Percentiles rank a stretch among this genome's conserved stretches.
Evolutionary conservation across 2,113 vertebrate species (phyloP).

Genomic region (Tachysurus vachellii): DNA sequence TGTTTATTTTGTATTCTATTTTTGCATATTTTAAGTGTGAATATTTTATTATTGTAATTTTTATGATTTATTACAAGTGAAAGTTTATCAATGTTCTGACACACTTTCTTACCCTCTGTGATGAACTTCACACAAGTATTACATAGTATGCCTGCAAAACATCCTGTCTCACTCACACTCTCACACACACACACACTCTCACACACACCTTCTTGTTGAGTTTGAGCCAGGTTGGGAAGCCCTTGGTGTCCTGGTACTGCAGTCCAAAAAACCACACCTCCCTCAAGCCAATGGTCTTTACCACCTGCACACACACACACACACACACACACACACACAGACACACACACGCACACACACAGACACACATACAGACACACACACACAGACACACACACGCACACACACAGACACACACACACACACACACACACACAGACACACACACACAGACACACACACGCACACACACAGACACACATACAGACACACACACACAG

Average conservation of each 20-base stretch:
- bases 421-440: too few relatives aligned
- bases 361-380: too few relatives aligned
- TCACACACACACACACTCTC: not conserved
- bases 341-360: not conserved
- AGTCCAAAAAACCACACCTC: conserved; percentile 99
- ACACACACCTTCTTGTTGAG: conserved; percentile 92
- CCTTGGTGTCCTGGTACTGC: conserved; percentile 97
- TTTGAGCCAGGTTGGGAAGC: conserved; percentile 97
- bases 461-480: too few relatives aligned
- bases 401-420: conserved; percentile 22
- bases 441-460: too few relatives aligned
- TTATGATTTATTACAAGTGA: not conserved
- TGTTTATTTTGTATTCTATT: not conserved
- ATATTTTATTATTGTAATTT: not conserved
- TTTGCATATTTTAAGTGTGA: not conserved
- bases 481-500: too few relatives aligned
- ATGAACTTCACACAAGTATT: not conserved
- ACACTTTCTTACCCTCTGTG: not conserved
- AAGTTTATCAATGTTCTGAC: not conserved
- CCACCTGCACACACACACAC: conserved; percentile 76
- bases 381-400: conserved; percentile 26
- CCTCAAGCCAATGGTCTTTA: conserved; percentile 95
- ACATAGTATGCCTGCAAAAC: not conserved
- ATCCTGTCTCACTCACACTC: not conserved
- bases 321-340: not conserved